Percentiles rank a stretch among this genome's conserved stretches.
Conservation (phyloP, 1,140 invertebrate species). For the Drosophila lacteicornis region DNA sequence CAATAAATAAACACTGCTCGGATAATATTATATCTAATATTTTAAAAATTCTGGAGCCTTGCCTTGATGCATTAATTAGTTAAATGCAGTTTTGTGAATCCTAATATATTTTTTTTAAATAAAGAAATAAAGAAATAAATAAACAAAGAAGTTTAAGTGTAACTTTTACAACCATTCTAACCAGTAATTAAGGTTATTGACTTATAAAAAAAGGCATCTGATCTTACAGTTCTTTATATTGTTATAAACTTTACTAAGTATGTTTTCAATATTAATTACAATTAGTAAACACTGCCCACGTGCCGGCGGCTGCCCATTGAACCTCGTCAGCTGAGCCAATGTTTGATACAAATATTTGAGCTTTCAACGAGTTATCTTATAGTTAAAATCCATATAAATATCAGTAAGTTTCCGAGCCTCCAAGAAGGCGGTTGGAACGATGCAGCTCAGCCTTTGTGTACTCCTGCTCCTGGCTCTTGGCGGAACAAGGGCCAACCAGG, state of each 20-base stretch:
- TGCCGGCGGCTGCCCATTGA: neutral
- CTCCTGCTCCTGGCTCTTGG: neutral
- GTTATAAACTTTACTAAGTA: too few relatives aligned
- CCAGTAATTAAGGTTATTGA: neutral
- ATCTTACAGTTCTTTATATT: neutral
- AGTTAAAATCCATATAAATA: neutral
- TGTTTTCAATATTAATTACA: neutral
- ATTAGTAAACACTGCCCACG: neutral
- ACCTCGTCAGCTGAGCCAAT: constrained; percentile 23
- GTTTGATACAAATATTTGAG: constrained; percentile 10
- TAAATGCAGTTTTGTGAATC: too few relatives aligned
- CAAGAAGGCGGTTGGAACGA: neutral
- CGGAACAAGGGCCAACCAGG: neutral
- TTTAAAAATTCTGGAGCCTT: too few relatives aligned
- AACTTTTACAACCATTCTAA: neutral
- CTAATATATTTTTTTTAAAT: too few relatives aligned
- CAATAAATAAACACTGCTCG: too few relatives aligned
- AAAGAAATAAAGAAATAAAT: too few relatives aligned
- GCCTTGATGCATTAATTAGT: too few relatives aligned
- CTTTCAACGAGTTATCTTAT: neutral
- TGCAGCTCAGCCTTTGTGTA: constrained; percentile 5
- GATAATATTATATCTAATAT: too few relatives aligned
- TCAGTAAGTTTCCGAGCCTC: neutral
- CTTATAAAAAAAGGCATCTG: neutral
- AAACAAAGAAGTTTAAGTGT: neutral